These are phyloP conservation scores for Melieria picta DNA, from an alignment of 2,888 invertebrate genomes.

Conservation along the genomic window DNA sequence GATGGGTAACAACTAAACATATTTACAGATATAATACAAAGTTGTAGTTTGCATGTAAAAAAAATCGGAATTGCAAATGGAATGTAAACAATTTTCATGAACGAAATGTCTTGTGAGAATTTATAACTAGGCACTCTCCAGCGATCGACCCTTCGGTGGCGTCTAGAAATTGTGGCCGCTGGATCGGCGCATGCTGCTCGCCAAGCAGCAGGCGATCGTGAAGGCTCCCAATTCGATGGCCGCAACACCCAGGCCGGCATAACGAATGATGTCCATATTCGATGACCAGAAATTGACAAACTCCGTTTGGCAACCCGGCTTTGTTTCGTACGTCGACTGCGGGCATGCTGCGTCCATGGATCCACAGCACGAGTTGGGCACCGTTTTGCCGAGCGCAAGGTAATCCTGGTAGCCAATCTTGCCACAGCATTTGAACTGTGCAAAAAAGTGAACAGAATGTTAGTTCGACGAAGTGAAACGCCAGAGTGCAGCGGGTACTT, in stretches of 20 bases:
- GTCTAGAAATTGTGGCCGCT: too few species aligned
- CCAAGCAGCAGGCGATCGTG: slow-evolving; percentile 85
- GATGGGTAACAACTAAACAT: too few species aligned
- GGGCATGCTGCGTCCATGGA: slow-evolving; percentile 44
- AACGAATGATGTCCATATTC: slow-evolving; percentile 69
- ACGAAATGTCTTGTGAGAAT: too few species aligned
- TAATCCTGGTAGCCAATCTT: slow-evolving; percentile 46
- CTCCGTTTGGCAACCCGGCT: slow-evolving; percentile 47
- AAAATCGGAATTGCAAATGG: too few species aligned
- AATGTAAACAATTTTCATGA: too few species aligned
- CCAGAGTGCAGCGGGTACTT: slow-evolving; percentile 42
- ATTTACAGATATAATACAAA: too few species aligned
- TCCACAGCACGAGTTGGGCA: slow-evolving; percentile 60
- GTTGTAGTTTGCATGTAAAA: too few species aligned
- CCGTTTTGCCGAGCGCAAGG: not conserved
- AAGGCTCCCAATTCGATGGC: slow-evolving; percentile 79
- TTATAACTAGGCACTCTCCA: too few species aligned
- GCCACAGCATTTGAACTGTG: slow-evolving; percentile 60
- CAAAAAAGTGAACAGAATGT: not conserved
- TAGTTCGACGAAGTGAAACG: not conserved
- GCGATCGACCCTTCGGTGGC: too few species aligned
- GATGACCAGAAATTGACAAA: slow-evolving; percentile 65
- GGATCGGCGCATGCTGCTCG: slow-evolving; percentile 80
- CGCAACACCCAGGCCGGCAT: slow-evolving; percentile 75
- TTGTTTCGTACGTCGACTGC: slow-evolving; percentile 38